Evolutionary conservation across 1,140 invertebrate genomes (phyloP), one percentile per base, ranked within the genome.

Genomic region (Drosophila tani): DNA sequence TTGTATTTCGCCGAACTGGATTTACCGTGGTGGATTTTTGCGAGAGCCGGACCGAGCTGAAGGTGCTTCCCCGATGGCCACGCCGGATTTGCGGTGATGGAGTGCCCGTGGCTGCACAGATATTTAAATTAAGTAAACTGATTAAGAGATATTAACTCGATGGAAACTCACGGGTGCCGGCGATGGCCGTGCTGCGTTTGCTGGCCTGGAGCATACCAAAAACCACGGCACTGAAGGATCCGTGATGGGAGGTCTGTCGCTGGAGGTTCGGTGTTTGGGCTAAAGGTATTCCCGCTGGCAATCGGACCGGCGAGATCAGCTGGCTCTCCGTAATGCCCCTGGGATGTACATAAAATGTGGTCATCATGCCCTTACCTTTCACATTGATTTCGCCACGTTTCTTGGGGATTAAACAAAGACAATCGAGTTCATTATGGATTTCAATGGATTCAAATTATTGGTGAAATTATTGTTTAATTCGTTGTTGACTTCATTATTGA

Each of bases 351-450:
- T 97, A 98, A 93, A 96, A 98, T 1, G 98, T 99, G 91, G 97
- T 97, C 98, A 99, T 99, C 63, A 96, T 95, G 1, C 98, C 98
- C 93, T 99, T 99, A 17, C 98, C 98, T 93, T 99, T 99, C 1
- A 99, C 98, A 65, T 96, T 95, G 35, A 99, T 96, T 14, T 95
- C 92, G 0, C 98, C 98, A 14, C 98, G 95, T 82, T 95, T 95
- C 73, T 95, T 94, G 1, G n/a, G 24, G n/a, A 2, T 35, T 29
- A 4, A 5, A 41, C 43, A 7, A 65, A 27, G 9, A 11, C 8
- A 11, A 35, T 35, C 32, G 32, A 11, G 9, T 11, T 35, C 11
- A 12, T 35, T 35, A 35, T 35, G 29, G 8, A 32, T 32, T 35
- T 35, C 1, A 35, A 11, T 35, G 32, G 9, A 35, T 38, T 38